Conservation (phyloP, 1,140 invertebrate genomes). For the Lepidurus apus region DNA sequence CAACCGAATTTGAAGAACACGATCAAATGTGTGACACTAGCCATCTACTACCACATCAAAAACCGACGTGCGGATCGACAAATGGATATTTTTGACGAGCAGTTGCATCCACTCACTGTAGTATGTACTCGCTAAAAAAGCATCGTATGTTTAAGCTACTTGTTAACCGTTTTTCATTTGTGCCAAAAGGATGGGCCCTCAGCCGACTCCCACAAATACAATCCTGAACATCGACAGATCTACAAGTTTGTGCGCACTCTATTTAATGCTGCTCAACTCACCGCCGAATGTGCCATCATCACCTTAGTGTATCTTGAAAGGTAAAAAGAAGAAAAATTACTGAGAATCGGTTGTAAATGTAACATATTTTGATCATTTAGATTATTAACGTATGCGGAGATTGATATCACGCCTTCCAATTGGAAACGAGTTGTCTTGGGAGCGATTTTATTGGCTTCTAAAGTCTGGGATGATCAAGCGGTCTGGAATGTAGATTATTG, state of each 20-base stretch:
- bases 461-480: constrained; percentile 99
- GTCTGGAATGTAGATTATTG: constrained; percentile 99
- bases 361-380: constrained; percentile 42
- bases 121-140: constrained; percentile 49
- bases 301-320: constrained; percentile 93
- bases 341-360: constrained; percentile 33
- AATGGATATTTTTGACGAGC: constrained; percentile 98
- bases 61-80: constrained; percentile 84
- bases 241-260: constrained; percentile 97
- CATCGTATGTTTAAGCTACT: background rate
- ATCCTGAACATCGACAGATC: constrained; percentile 95
- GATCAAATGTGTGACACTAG: constrained; percentile 96
- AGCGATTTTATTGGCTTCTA: constrained; percentile 96
- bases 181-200: constrained; percentile 74
- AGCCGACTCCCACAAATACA: constrained; percentile 85
- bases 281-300: constrained; percentile 99
- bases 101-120: constrained; percentile 87
- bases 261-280: constrained; percentile 97
- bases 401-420: constrained; percentile 94
- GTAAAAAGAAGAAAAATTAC: constrained; percentile 39
- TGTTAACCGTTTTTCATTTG: constrained; percentile 34
- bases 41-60: constrained; percentile 98
- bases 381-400: constrained; percentile 93
- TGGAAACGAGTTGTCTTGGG: constrained; percentile 96
- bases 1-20: constrained; percentile 99